These are phyloP conservation scores for Podocnemis expansa DNA, from an alignment of 2,113 vertebrate genomes.

Conservation along the genomic window DNA sequence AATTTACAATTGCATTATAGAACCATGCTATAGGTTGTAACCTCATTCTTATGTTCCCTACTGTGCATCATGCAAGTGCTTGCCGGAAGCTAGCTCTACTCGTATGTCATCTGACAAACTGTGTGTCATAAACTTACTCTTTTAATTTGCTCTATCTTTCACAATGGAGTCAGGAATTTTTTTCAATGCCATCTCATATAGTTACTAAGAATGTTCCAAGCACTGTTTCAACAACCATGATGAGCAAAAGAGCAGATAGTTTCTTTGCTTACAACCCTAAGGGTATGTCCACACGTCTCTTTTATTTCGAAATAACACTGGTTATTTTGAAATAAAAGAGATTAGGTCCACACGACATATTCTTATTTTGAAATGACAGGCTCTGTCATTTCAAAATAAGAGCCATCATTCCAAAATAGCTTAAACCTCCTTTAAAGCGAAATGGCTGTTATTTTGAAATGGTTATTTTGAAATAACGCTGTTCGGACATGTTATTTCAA, in stretches of 20 bases:
- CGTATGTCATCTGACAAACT: not conserved
- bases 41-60: rapidly evolving
- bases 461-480: too few relatives aligned
- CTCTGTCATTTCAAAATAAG: too few relatives aligned
- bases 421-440: too few relatives aligned
- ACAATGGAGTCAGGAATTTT: not conserved
- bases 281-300: too few relatives aligned
- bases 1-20: not conserved
- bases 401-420: too few relatives aligned
- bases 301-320: too few relatives aligned
- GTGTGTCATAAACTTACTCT: not conserved
- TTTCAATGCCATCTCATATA: not conserved
- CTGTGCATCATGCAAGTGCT: not conserved
- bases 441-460: too few relatives aligned
- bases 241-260: not conserved
- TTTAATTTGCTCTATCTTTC: not conserved
- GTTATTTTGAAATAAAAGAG: too few relatives aligned
- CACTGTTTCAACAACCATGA: not conserved
- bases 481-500: too few relatives aligned
- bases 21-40: not conserved
- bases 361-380: too few relatives aligned
- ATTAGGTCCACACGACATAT: too few relatives aligned
- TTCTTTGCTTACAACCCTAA: not conserved
- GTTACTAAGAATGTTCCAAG: not conserved
- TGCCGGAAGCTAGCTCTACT: not conserved